These are phyloP conservation scores for Pristionchus japonicus DNA, from an alignment of 2,888 invertebrate genomes.

Conservation along the genomic window DNA sequence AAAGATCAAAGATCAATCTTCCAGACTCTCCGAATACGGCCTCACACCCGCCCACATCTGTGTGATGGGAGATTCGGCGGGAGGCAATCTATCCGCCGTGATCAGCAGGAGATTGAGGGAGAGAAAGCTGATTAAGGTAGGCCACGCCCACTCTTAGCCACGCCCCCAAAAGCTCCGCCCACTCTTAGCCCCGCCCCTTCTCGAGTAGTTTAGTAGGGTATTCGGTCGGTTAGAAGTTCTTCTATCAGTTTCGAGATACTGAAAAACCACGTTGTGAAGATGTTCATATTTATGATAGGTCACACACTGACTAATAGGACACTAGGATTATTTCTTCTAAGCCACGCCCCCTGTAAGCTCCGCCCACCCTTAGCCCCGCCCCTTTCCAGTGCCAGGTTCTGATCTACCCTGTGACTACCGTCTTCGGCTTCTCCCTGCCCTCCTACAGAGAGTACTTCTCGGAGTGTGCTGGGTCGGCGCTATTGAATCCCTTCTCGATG, in stretches of 20 bases:
- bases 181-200: not conserved
- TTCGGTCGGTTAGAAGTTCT: too few relatives aligned
- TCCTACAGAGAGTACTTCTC: constrained; percentile 70
- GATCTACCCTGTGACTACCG: constrained; percentile 76
- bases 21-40: constrained; percentile 57
- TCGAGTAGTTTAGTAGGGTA: too few relatives aligned
- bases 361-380: not conserved
- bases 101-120: constrained; percentile 44
- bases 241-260: too few relatives aligned
- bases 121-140: constrained; percentile 38
- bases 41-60: constrained; percentile 68
- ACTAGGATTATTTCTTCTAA: too few relatives aligned
- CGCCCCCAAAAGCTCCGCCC: too few relatives aligned
- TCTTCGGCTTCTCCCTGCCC: constrained; percentile 74
- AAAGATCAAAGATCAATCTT: too few relatives aligned
- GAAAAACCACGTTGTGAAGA: too few relatives aligned
- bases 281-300: too few relatives aligned
- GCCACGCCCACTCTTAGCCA: not conserved
- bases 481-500: constrained; percentile 63
- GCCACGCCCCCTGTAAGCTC: not conserved
- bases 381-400: constrained; percentile 74
- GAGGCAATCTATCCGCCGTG: constrained; percentile 71
- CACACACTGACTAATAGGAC: too few relatives aligned
- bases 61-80: constrained; percentile 73
- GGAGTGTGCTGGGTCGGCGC: constrained; percentile 59